phyloP scores from a whole-genome alignment of 2,797 vertebrate species.

The Clarias laeviceps region DNA sequence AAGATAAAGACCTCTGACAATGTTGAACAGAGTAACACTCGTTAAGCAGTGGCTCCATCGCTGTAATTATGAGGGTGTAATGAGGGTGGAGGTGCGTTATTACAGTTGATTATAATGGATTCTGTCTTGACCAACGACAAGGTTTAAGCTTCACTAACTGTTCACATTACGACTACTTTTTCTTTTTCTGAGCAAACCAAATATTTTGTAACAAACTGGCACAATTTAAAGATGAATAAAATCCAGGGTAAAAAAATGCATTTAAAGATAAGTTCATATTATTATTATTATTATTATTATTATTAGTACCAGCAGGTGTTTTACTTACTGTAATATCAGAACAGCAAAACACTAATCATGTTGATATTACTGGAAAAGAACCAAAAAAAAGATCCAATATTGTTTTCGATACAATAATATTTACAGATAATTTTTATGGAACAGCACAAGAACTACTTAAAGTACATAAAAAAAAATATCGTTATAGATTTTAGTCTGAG shows the following conservation, averaged over 20 bases:
- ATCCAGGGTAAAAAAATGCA: not conserved
- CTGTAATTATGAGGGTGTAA: slow-evolving; percentile 62
- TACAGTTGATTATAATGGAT: slow-evolving; percentile 42
- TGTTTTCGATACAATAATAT: slow-evolving; percentile 36
- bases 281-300: not conserved
- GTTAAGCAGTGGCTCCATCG: slow-evolving; percentile 43
- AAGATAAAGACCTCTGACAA: slow-evolving; percentile 77
- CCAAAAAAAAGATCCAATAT: not conserved
- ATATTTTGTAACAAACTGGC: not conserved
- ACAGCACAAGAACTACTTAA: slow-evolving; percentile 55
- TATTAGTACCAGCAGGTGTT: not conserved
- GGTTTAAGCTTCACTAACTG: slow-evolving; percentile 4
- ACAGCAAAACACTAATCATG: not conserved
- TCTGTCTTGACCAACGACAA: slow-evolving; percentile 40
- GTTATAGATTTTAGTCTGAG: slow-evolving; percentile 77
- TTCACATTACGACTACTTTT: not conserved
- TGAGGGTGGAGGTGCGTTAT: slow-evolving; percentile 54
- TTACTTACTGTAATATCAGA: slow-evolving; percentile 1
- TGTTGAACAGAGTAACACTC: slow-evolving; percentile 29
- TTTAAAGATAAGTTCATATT: not conserved
- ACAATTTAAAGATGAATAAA: not conserved
- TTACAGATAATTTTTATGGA: slow-evolving; percentile 40
- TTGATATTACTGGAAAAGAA: slow-evolving; percentile 10
- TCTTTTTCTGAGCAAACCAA: not conserved
- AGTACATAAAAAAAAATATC: slow-evolving; percentile 73